These are phyloP conservation scores for Palythoa grandis DNA, from an alignment of 92 coral and sea anemone genomes.

Conservation along the genomic window DNA sequence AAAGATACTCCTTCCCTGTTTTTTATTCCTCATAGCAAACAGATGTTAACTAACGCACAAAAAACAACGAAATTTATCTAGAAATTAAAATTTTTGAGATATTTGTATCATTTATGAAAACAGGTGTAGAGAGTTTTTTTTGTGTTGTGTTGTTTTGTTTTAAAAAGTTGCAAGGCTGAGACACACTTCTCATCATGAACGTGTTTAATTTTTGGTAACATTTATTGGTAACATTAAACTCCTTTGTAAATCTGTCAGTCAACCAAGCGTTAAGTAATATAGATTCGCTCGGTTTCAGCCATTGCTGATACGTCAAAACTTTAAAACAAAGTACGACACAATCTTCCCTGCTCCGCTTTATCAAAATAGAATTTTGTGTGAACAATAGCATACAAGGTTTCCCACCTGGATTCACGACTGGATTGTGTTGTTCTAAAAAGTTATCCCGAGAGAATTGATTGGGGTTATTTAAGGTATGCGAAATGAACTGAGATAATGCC, in stretches of 20 bases:
- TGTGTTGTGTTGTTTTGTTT: neutral
- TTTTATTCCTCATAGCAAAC: no score
- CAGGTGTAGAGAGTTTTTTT: neutral
- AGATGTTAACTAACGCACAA: no score
- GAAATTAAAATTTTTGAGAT: no score
- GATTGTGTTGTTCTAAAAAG: slow-evolving; percentile 18
- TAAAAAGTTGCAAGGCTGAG: neutral
- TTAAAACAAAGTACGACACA: slow-evolving; percentile 7
- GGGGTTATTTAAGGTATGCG: slow-evolving; percentile 23
- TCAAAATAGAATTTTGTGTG: neutral
- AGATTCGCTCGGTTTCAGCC: neutral
- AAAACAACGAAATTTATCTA: no score
- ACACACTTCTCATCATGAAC: neutral
- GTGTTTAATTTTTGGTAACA: neutral
- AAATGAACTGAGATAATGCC: slow-evolving; percentile 39
- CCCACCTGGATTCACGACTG: slow-evolving; percentile 2
- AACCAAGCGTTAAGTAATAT: slow-evolving; percentile 15
- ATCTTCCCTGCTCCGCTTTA: neutral
- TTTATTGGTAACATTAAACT: neutral
- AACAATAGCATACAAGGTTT: slow-evolving; percentile 2
- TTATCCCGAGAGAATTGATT: slow-evolving; percentile 29
- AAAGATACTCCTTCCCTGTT: no score
- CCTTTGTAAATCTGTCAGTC: neutral
- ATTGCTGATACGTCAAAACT: slow-evolving; percentile 15
- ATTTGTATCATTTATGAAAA: neutral